Evolutionary conservation across 2,797 vertebrate species (phyloP), one percentile per base, ranked within the genome.

Genomic region (Hapalemur alaotrensis): DNA sequence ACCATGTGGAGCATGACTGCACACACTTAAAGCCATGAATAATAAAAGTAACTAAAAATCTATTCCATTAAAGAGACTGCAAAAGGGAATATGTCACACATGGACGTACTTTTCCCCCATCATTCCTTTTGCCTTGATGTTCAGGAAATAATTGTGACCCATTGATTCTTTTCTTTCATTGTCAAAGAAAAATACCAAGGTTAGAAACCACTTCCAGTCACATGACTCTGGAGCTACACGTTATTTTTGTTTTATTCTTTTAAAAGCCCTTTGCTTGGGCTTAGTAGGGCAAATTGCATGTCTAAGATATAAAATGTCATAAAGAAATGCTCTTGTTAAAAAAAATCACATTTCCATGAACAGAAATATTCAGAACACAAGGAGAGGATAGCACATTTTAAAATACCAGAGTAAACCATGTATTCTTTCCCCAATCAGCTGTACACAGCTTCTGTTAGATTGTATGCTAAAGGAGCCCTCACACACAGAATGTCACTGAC

Each of bases 361-460:
- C 96, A 97, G 97, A 98, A 98, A 97, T 96, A 97, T 94, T 95
- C 97, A 84, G 96, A 97, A 97, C 97, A 97, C 97, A 96, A 95
- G 97, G 95, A 95, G 96, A 95, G 93, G 89, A 96, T 96, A 97
- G 96, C 97, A 96, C 97, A 97, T 98, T 97, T 98, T 97, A 96
- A 97, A 98, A 97, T 96, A 97, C 88, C 97, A 97, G 95, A 90
- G 89, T 95, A 97, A 96, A 97, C 93, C 94, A 95, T 61, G 76
- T 95, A 91, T 98, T 97, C 97, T 97, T 96, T 88, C 89, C 82
- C 75, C 92, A 95, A 96, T 97, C 97, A 96, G 93, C 96, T 96
- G 94, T 63, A 96, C 92, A 89, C 79, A 91, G 96, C 97, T 97
- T 97, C 98, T 97, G 96, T 97, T 97, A 94, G 91, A 97, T 96